These are phyloP conservation scores for Reticulitermes lucifugus DNA, from an alignment of 2,888 invertebrate genomes.

Conservation along the genomic window DNA sequence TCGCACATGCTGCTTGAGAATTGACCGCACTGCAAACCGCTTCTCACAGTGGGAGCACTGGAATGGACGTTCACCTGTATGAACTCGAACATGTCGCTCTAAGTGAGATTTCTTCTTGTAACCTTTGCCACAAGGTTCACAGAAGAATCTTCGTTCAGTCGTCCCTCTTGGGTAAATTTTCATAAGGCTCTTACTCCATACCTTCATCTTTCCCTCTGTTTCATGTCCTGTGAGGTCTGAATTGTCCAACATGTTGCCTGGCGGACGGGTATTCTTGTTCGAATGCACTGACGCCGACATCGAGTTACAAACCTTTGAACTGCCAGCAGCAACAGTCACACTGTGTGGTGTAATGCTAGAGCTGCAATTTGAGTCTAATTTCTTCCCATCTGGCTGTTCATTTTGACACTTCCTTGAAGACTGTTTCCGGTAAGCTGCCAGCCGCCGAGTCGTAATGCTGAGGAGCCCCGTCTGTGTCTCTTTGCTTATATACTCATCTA, in stretches of 20 bases:
- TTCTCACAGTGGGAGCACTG: slow-evolving; percentile 50
- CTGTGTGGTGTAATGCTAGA: neutral
- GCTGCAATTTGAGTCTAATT: neutral
- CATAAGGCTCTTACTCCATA: neutral
- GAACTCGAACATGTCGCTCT: slow-evolving; percentile 51
- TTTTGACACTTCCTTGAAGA: neutral
- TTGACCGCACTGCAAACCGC: slow-evolving; percentile 51
- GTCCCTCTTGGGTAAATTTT: slow-evolving; percentile 2
- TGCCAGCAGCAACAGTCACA: neutral
- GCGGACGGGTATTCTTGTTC: neutral
- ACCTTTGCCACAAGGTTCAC: slow-evolving; percentile 50
- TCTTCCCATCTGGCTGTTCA: neutral
- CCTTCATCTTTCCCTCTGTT: neutral
- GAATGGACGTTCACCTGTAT: slow-evolving; percentile 53
- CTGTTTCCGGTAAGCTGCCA: slow-evolving; percentile 16
- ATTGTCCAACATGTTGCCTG: neutral
- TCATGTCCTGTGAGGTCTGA: neutral
- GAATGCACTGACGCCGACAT: neutral
- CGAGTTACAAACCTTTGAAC: neutral
- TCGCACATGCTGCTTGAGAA: slow-evolving; percentile 53
- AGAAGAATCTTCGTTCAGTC: slow-evolving; percentile 50
- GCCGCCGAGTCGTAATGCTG: neutral
- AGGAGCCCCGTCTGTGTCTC: slow-evolving; percentile 24
- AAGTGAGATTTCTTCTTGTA: slow-evolving; percentile 54
- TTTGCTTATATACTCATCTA: neutral